Evolutionary conservation across 2,797 vertebrate species (phyloP).

Genomic region (Ptychadena robeensis): DNA sequence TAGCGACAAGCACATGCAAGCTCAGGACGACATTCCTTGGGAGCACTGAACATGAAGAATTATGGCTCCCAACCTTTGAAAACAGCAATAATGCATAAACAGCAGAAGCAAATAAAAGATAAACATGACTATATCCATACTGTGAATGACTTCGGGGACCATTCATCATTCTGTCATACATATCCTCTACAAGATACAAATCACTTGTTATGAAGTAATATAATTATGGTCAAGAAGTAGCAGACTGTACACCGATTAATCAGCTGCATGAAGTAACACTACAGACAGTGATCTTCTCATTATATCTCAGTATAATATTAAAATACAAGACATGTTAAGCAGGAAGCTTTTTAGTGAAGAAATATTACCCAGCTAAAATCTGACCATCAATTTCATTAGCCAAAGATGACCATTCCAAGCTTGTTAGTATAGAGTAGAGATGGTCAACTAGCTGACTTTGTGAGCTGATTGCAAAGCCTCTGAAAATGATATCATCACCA

Average conservation of each 20-base stretch:
- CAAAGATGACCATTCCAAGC: too few species aligned
- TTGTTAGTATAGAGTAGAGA: too few species aligned
- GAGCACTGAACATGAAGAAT: conserved; percentile 47
- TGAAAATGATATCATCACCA: too few species aligned
- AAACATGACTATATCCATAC: background rate
- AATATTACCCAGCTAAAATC: too few species aligned
- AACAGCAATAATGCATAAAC: conserved; percentile 30
- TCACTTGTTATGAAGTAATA: conserved; percentile 12
- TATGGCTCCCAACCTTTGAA: conserved; percentile 35
- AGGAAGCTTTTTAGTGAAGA: background rate
- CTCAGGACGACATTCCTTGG: conserved; percentile 39
- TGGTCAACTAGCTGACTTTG: too few species aligned
- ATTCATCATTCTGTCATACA: conserved; percentile 41
- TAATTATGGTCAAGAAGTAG: background rate
- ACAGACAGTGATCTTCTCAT: background rate
- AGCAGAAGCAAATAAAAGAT: conserved; percentile 31
- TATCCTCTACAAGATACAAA: background rate
- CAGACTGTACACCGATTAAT: conserved; percentile 10
- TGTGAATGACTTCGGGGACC: conserved; percentile 9
- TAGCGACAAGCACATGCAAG: conserved; percentile 48
- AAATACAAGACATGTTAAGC: background rate
- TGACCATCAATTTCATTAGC: too few species aligned
- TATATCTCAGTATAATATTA: background rate
- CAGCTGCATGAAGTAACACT: background rate
- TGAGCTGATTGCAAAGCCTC: too few species aligned